A percentile compares a stretch with the other conserved stretches of the same genome.
Conservation (phyloP, 23 tunicate species). For the Diplosoma virens region DNA sequence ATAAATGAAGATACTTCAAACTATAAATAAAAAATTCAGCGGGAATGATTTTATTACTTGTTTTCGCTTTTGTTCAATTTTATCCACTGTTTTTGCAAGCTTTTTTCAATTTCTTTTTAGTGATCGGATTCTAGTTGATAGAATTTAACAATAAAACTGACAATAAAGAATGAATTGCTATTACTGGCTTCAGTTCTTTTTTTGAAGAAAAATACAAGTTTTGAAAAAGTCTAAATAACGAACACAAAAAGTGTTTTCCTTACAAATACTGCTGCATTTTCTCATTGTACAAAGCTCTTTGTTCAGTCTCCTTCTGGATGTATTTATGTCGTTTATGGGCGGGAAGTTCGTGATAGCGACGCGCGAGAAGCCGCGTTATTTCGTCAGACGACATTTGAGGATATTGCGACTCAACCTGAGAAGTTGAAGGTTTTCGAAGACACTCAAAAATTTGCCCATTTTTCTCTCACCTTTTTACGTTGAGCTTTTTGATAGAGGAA, state of each 20-base stretch:
- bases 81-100: too few species aligned
- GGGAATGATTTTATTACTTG: too few species aligned
- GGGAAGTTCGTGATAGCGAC: slow-evolving; percentile 80
- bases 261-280: slow-evolving; percentile 74
- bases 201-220: neutral
- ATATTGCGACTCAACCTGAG: slow-evolving; percentile 59
- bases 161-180: neutral
- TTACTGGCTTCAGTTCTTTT: too few species aligned
- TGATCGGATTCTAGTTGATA: too few species aligned
- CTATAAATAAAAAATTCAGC: too few species aligned
- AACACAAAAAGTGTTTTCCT: too few species aligned
- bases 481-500: slow-evolving; percentile 90
- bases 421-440: too few species aligned
- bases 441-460: too few species aligned
- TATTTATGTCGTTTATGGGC: slow-evolving; percentile 79
- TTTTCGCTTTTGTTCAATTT: too few species aligned
- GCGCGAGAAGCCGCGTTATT: slow-evolving; percentile 60
- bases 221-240: neutral
- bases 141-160: too few species aligned
- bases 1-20: too few species aligned
- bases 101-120: too few species aligned
- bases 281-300: slow-evolving; percentile 60
- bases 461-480: slow-evolving; percentile 67
- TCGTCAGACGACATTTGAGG: slow-evolving; percentile 60
- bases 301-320: slow-evolving; percentile 69